Base-by-base conservation (phyloP, 2,113 vertebrate species). In the Etheostoma spectabile region DNA sequence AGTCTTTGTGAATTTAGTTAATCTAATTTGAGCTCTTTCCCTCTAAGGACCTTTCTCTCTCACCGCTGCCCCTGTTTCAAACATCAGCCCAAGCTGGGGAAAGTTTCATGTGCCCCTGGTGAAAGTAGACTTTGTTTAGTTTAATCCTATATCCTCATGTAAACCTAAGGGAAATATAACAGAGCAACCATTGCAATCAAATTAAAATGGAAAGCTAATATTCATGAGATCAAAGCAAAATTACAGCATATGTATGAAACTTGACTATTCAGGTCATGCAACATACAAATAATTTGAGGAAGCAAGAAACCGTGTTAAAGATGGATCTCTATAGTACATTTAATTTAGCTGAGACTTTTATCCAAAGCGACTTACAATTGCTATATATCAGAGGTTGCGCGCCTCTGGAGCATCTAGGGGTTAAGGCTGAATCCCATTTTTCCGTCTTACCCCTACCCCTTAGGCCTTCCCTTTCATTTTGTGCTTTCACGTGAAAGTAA, bases 1-100 rank as follows among this genome's bases (percentile, higher is more conserved):
- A 88, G 89, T 92, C 93, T 95, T 95, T 95, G 93, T 94, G 92
- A 95, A 94, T 93, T 91, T 93, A 84, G 80, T 88, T 93, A 94
- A 94, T 94, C 92, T 94, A 94, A 94, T 95, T 94, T 94, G 90
- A 93, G 90, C 88, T 91, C 74, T 92, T 87, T 83, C 77, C 89
- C 86, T 93, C 83, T 45, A 76, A 93, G 91, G 85, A 85, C 71
- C 76, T 87, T 64, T 82, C 77, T 74, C 73, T 79, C 76, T 85
- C 66, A 74, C 74, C 30, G 62, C 75, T 79, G 74, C 81, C 85
- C 59, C 73, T 79, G 83, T 91, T 90, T 86, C 77, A 90, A 88
- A 91, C 87, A 86, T 88, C 85, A 85, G 74, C 68, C 67, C 79
- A 71, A 83, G 88, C 71, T 76, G 84, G 87, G 71, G 79, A 85